Evolutionary conservation across 2,113 vertebrate species (phyloP).

Genomic region (Sphaerodactylus townsendi): DNA sequence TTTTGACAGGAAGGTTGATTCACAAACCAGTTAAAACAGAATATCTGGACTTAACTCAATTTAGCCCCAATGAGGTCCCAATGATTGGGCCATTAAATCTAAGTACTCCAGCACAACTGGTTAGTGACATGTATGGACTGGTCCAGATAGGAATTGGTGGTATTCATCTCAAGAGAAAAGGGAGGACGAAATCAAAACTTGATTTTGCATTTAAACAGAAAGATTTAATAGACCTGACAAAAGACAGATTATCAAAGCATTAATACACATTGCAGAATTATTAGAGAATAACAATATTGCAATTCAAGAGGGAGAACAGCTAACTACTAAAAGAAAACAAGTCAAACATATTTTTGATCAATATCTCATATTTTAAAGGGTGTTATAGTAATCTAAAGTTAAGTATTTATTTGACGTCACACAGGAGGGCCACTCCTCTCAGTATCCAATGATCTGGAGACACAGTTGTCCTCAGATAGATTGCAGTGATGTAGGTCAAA

Average conservation of each 20-base stretch:
- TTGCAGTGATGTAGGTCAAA: slow-evolving; percentile 74
- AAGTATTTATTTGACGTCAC: slow-evolving; percentile 75
- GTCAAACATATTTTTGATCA: background rate
- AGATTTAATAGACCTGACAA: slow-evolving; percentile 13
- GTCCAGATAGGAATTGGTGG: slow-evolving; percentile 24
- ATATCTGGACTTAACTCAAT: background rate
- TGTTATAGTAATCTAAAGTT: background rate
- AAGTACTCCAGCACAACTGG: background rate
- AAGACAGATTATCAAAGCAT: background rate
- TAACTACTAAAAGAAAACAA: background rate
- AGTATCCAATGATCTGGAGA: slow-evolving; percentile 81
- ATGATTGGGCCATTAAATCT: background rate
- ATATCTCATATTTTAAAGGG: background rate
- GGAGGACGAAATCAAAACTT: background rate
- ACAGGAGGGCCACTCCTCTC: slow-evolving; percentile 79
- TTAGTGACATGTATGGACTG: background rate
- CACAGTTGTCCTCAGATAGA: slow-evolving; percentile 71
- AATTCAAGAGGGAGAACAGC: background rate
- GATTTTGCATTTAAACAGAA: slow-evolving; percentile 18
- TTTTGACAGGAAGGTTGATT: background rate
- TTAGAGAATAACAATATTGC: background rate
- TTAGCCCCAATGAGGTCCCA: background rate
- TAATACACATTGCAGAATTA: background rate
- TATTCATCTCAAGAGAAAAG: slow-evolving; percentile 5
- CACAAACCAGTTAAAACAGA: background rate